A percentile compares a stretch with the other conserved stretches of the same genome.
Evolutionary conservation across 2,113 vertebrate genomes (phyloP).

Genomic region (Aegithalos caudatus): DNA sequence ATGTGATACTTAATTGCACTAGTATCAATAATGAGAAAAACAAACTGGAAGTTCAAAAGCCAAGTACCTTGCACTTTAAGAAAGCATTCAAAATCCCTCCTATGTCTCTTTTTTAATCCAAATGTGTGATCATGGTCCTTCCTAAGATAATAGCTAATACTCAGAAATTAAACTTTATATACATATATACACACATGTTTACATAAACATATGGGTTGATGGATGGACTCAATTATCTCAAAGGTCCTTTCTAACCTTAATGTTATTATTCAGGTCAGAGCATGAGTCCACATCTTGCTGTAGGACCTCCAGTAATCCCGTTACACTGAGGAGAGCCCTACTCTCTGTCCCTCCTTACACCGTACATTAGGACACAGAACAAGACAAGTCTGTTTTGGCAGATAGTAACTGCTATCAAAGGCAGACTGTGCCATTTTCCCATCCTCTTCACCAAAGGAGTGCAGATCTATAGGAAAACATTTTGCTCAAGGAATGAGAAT

Average conservation of each 20-base stretch:
- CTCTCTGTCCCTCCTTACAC: not conserved
- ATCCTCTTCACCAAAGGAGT: not conserved
- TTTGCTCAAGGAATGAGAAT: not conserved
- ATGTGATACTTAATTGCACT: not conserved
- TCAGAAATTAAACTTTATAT: not conserved
- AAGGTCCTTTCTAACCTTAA: not conserved
- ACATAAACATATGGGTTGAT: not conserved
- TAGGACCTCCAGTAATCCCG: not conserved
- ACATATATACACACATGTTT: not conserved
- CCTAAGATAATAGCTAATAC: not conserved
- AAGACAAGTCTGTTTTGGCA: not conserved
- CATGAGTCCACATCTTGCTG: not conserved
- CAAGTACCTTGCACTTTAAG: not conserved
- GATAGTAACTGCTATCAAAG: not conserved
- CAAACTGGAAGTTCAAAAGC: not conserved
- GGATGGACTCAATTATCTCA: not conserved
- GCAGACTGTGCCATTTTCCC: not conserved
- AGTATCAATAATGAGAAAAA: not conserved
- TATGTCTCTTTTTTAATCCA: not conserved
- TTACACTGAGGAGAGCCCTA: not conserved
- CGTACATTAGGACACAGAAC: rapidly evolving
- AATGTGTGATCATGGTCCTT: not conserved
- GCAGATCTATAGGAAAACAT: not conserved
- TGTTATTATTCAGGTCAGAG: not conserved
- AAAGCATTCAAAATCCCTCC: not conserved